Evolutionary conservation across 1,140 invertebrate genomes (phyloP), one percentile per base, ranked within the genome.

Genomic region (Apocrypta bakeri): DNA sequence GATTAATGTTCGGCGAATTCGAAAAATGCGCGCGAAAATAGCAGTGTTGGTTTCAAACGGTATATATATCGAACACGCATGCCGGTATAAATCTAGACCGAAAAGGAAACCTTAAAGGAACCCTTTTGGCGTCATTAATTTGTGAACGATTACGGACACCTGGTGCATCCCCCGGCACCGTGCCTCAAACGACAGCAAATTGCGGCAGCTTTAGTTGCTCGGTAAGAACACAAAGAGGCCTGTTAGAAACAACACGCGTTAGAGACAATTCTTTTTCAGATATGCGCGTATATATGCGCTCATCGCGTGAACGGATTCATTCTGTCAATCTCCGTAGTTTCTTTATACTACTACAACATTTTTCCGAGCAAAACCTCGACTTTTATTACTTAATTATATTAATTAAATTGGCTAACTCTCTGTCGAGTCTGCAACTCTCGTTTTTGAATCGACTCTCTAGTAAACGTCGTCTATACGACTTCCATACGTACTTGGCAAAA

Each of bases 61-160:
- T n/a, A n/a, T n/a, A n/a, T 90, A 88, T 88, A 90, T 74, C 87
- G 87, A 68, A 68, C 64, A 78, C 42, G 37, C 63, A 27, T 6
- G 21, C 21, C 68, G 84, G 68, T 84, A 85, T 87, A 90, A 88
- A 88, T 88, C 84, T 84, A 85, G 21, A 33, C 81, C 75, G 75
- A 84, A 82, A 87, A 87, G 90, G 89, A 90, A 91, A 89, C 87
- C 88, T 87, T 86, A n/a, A n/a, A n/a, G n/a, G n/a, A n/a, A n/a
- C n/a, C n/a, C 33, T 37, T 84, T 83, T 74, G 83, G 83, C 88
- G 86, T 90, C 88, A 88, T 91, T 91, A 90, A 90, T 90, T 91
- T 90, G 87, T 88, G 89, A 91, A 89, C 90, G 89, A 91, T 91
- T 90, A 91, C 89, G 85, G 86, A 87, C 90, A 91, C 89, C 90